Evolutionary conservation across 1,140 invertebrate species (phyloP), one percentile per base, ranked within the genome.

Genomic region (Aphaenogaster ashmeadi): DNA sequence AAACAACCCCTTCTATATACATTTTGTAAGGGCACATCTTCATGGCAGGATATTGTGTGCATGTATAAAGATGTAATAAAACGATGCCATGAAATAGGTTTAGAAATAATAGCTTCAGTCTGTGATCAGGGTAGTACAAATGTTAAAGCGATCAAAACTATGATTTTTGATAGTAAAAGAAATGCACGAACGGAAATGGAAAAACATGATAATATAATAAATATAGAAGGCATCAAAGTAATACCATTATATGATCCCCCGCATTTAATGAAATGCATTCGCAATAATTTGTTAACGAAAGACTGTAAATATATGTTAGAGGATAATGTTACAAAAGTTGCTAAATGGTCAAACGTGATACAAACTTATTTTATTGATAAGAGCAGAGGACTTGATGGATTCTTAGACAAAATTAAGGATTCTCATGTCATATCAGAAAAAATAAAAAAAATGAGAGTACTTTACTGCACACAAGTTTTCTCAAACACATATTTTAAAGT

Each of bases 151-250:
- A 69, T 69, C 3, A 47, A 69, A n/a, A 69, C 18, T 41, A n/a
- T 69, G 41, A 69, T 47, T 69, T 27, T 69, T 44, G 7, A 69
- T 69, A 27, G n/a, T 44, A 69, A 69, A 47, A 41, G 33, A 47
- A 47, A 69, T 47, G 33, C 15, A 64, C 11, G 7, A 69, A 21
- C 18, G 2, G 7, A 69, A 41, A 18, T n/a, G 3, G 4, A 41
- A 21, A 36, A 38, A 64, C 13, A 64, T 47, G 18, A 69, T 47
- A n/a, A 69, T 47, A 27, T 69, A 13, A 66, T 66, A 69, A 69
- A 27, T 36, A 69, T 69, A 66, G 36, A 66, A 2, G 36, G 62
- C 2, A 15, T 18, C 3, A 36, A 41, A 66, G 5, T 66, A 18
- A 66, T 66, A 15, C 62, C 62, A 18, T 38, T 66, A 11, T 62